phyloP scores from a whole-genome alignment of 2,888 invertebrate species.

The Copidosoma aretas region DNA sequence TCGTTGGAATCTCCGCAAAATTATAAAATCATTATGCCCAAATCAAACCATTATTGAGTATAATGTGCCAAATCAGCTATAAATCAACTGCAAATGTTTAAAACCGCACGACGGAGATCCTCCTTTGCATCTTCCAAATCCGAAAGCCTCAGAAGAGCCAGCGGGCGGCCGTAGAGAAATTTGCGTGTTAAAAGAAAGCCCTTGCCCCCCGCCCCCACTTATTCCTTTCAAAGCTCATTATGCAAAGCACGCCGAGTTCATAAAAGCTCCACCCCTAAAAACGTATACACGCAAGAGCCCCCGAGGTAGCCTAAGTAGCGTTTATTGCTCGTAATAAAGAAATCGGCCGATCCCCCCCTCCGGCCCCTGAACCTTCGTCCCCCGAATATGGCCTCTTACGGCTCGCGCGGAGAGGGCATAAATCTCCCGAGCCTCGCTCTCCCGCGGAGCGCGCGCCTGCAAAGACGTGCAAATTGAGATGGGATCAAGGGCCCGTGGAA shows the following conservation, averaged over 20 bases:
- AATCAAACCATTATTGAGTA: too few relatives aligned
- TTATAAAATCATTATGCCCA: too few relatives aligned
- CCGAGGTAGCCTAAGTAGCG: conserved; percentile 24
- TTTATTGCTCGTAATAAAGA: conserved; percentile 32
- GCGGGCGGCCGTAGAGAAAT: conserved; percentile 16
- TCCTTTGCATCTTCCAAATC: too few relatives aligned
- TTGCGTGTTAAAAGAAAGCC: conserved; percentile 18
- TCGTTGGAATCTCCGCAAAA: too few relatives aligned
- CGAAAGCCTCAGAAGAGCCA: too few relatives aligned
- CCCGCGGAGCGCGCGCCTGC: background rate
- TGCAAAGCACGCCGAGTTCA: conserved; percentile 31
- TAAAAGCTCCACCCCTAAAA: conserved; percentile 15
- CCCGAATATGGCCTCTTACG: background rate
- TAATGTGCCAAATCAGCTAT: too few relatives aligned
- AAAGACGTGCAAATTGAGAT: background rate
- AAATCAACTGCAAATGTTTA: too few relatives aligned
- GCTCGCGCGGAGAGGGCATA: background rate
- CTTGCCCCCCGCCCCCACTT: background rate
- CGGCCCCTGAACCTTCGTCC: too few relatives aligned
- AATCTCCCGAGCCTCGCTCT: too few relatives aligned
- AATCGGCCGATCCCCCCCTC: conserved; percentile 22
- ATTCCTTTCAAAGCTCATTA: conserved; percentile 35
- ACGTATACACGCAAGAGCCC: conserved; percentile 26
- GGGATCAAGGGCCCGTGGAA: background rate
- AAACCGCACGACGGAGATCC: too few relatives aligned